phyloP scores from a whole-genome alignment of 1,140 invertebrate species.

The Pararge aegeria region DNA sequence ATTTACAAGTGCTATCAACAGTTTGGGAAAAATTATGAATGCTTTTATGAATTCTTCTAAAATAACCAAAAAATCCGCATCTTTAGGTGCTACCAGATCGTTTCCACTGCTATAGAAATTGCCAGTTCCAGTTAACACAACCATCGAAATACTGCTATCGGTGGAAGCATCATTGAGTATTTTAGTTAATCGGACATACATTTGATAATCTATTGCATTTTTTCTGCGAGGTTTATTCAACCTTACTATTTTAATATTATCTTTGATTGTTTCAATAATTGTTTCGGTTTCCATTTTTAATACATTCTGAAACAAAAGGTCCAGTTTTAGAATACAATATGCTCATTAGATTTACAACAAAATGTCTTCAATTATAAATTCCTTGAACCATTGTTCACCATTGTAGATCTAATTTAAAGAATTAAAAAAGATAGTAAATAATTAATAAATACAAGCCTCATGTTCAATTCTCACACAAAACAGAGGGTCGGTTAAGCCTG shows the following conservation, averaged over 20 bases:
- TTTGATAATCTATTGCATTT: conserved; percentile 88
- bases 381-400: too few relatives aligned
- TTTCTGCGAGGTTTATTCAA: conserved; percentile 87
- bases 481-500: too few relatives aligned
- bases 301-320: not conserved
- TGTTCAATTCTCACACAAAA: too few relatives aligned
- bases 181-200: conserved; percentile 84
- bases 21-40: conserved; percentile 94
- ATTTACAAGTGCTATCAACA: conserved; percentile 94
- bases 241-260: conserved; percentile 79
- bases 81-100: conserved; percentile 82
- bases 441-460: too few relatives aligned
- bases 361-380: too few relatives aligned
- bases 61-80: conserved; percentile 38
- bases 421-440: too few relatives aligned
- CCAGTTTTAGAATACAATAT: too few relatives aligned
- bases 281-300: conserved; percentile 33
- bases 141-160: conserved; percentile 82
- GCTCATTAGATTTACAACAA: too few relatives aligned
- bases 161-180: conserved; percentile 84
- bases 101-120: conserved; percentile 93
- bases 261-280: conserved; percentile 50
- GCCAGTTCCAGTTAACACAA: conserved; percentile 88
- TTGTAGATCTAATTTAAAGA: too few relatives aligned
- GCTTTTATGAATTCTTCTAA: conserved; percentile 86